These are phyloP conservation scores for Gonatopus flavifemur DNA, from an alignment of 1,140 invertebrate species.

Conservation along the genomic window DNA sequence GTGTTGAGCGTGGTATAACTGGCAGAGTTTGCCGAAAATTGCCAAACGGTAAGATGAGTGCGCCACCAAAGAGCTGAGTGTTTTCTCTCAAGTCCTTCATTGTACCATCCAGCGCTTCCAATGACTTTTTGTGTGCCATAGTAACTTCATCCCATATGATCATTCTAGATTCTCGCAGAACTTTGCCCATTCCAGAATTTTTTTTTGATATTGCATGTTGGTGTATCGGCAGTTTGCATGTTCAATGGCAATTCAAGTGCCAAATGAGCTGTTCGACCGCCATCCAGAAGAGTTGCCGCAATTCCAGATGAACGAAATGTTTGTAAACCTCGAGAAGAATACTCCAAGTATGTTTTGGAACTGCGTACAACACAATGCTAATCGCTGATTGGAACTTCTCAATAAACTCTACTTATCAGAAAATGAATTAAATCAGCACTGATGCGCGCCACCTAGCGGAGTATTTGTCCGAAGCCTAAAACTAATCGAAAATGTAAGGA, in stretches of 20 bases:
- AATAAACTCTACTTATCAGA: too few relatives aligned
- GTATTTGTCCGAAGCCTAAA: too few relatives aligned
- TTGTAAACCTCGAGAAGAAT: too few relatives aligned
- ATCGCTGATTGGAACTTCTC: too few relatives aligned
- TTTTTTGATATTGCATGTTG: conserved; percentile 47
- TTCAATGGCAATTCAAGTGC: conserved; percentile 31
- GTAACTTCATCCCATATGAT: conserved; percentile 48
- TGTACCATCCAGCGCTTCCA: conserved; percentile 33
- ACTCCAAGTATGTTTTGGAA: too few relatives aligned
- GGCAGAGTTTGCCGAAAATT: conserved; percentile 44
- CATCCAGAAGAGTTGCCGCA: conserved; percentile 42
- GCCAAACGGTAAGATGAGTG: conserved; percentile 19
- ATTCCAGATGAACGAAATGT: conserved; percentile 54
- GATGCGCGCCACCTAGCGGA: too few relatives aligned
- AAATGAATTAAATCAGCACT: too few relatives aligned
- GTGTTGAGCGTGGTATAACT: conserved; percentile 27
- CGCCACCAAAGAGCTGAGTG: conserved; percentile 24
- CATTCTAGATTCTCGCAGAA: conserved; percentile 33
- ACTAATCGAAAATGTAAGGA: too few relatives aligned
- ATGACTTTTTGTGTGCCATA: conserved; percentile 35
- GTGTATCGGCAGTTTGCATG: conserved; percentile 22
- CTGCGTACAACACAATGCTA: too few relatives aligned
- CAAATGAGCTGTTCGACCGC: conserved; percentile 48
- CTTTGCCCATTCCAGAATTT: conserved; percentile 29
- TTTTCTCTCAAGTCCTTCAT: conserved; percentile 33